Evolutionary conservation across 2,113 vertebrate species (phyloP).

Genomic region (Talpa occidentalis): DNA sequence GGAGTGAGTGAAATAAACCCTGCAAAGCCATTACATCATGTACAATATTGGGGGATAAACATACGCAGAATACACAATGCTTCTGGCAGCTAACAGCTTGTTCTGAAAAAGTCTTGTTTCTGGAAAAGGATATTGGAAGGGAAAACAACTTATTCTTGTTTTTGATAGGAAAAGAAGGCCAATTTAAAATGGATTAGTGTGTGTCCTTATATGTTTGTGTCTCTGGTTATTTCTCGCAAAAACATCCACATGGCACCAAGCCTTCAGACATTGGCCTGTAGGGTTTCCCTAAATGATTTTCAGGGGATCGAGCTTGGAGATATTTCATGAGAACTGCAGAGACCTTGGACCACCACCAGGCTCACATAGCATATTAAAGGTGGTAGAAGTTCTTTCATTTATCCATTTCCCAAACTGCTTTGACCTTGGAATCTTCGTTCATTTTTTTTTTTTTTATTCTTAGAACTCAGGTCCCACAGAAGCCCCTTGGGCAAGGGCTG

Average conservation of each 20-base stretch:
- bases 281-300: background rate
- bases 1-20: background rate
- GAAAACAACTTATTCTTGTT: background rate
- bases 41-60: background rate
- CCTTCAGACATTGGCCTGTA: background rate
- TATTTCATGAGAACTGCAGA: background rate
- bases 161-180: background rate
- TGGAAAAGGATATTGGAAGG: background rate
- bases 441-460: background rate
- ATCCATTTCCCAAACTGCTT: background rate
- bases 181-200: background rate
- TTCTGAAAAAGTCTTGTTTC: conserved; percentile 2
- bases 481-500: background rate
- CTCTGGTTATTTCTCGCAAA: background rate
- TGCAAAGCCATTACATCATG: background rate
- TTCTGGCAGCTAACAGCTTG: background rate
- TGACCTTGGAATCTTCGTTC: background rate
- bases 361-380: background rate
- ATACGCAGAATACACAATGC: background rate
- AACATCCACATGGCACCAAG: background rate
- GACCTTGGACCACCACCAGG: background rate
- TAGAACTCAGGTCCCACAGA: background rate
- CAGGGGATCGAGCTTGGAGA: background rate
- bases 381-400: background rate
- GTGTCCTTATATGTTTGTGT: background rate